A percentile compares a stretch with the other conserved stretches of the same genome.
Evolutionary conservation across 2,797 vertebrate genomes (phyloP).

Genomic region (Epinephelus coioides): DNA sequence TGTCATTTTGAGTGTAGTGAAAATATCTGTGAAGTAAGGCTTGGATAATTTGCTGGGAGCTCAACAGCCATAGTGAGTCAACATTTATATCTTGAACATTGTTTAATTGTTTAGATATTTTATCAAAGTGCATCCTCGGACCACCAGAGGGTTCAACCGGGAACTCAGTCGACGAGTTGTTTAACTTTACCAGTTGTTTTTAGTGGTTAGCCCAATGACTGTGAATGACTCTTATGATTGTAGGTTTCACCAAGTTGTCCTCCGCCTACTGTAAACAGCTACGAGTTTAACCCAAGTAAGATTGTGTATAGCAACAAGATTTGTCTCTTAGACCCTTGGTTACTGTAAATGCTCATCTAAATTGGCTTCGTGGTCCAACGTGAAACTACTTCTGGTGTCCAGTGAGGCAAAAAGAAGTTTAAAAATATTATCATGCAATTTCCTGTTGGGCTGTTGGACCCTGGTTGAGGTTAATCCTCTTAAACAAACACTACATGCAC

Average conservation of each 20-base stretch:
- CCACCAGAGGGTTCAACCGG: conserved; percentile 29
- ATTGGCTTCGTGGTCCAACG: conserved; percentile 4
- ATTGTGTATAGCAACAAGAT: not conserved
- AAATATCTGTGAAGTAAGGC: conserved; percentile 1
- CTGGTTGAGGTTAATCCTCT: conserved; percentile 43
- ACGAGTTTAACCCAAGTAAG: conserved; percentile 16
- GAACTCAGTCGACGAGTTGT: conserved; percentile 16
- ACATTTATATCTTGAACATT: not conserved
- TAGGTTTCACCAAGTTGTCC: conserved; percentile 46
- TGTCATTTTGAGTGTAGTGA: not conserved
- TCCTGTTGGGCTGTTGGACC: conserved; percentile 48
- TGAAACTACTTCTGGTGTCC: conserved; percentile 13
- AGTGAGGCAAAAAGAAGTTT: not conserved
- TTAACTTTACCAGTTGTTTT: conserved; percentile 38
- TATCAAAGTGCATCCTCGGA: conserved; percentile 5
- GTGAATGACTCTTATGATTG: conserved; percentile 59
- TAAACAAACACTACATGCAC: conserved; percentile 62
- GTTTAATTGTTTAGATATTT: not conserved
- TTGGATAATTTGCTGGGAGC: not conserved
- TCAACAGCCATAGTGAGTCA: not conserved
- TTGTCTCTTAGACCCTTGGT: not conserved
- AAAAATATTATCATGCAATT: conserved; percentile 15
- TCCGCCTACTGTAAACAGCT: conserved; percentile 51
- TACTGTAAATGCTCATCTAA: conserved; percentile 7
- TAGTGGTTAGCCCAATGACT: conserved; percentile 43